phyloP scores from a whole-genome alignment of 2,797 vertebrate species.

The Euphonia xanthogaster region DNA sequence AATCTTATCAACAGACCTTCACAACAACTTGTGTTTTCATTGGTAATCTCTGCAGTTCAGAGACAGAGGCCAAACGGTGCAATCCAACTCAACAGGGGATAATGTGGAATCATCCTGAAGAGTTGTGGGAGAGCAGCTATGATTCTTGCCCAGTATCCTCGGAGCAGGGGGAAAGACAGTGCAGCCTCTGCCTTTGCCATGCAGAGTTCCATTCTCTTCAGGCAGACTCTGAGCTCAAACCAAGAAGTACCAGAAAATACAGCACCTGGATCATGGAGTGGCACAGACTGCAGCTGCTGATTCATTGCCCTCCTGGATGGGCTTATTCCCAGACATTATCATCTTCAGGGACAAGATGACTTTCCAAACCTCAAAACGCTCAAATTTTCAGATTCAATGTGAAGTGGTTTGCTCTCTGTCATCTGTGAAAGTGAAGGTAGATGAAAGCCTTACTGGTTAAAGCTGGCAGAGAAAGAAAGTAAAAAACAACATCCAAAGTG shows the following conservation, averaged over 20 bases:
- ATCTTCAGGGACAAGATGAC: neutral
- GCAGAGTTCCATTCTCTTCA: neutral
- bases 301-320: neutral
- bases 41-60: neutral
- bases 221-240: neutral
- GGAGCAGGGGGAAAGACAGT: neutral
- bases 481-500: neutral
- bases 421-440: neutral
- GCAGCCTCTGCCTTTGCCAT: neutral
- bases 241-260: neutral
- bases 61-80: neutral
- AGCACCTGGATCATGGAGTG: neutral
- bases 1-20: conserved; percentile 4
- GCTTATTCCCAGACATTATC: neutral
- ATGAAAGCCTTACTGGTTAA: neutral
- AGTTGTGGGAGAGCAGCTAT: neutral
- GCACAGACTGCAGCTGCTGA: neutral
- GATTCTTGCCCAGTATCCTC: neutral
- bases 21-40: neutral
- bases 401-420: neutral
- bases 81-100: neutral
- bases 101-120: neutral
- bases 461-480: neutral
- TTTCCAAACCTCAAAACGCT: neutral
- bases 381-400: neutral